Base-by-base conservation (phyloP, 64 coral and sea anemone species). In the Montipora foliosa region DNA sequence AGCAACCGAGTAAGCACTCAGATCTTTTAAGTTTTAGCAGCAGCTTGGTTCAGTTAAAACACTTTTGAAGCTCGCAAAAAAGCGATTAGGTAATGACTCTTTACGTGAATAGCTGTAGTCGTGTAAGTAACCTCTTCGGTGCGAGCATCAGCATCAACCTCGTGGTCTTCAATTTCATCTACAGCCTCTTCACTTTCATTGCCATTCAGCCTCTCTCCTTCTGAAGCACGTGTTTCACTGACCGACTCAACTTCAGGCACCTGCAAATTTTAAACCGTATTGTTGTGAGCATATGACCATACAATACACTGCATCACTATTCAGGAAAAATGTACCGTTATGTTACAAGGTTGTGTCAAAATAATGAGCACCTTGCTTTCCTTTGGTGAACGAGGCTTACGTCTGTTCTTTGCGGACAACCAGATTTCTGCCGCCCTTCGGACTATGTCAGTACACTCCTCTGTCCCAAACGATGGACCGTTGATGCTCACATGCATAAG, bases 1-100 rank as follows among this genome's bases (percentile, higher is more conserved):
- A 89, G 71, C 87, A 89, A 89, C 87, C 50, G 75, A 89, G 87
- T 89, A 89, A 89, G 87, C 87, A 89, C 87, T 89, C 74, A 89
- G 87, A 89, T 89, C 74, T 89, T 78, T 89, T 89, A 78, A 89
- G 87, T 89, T 89, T 79, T 89, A 89, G 87, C 74, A 89, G 87
- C 87, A 78, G 87, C 74, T 79, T 89, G 87, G 87, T 89, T 89
- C 87, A 89, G 87, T 79, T 78, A 89, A 89, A 89, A 89, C 87
- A 89, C 87, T 89, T 89, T 78, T 89, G 87, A 89, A 89, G 87
- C 87, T 89, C 74, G 74, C 87, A 78, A 89, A 78, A 89, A 89
- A 89, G 87, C 74, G 75, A 89, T 89, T 78, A 89, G 87, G 87
- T 89, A 89, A 89, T 89, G 87, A 89, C 87, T 89, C 87, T 89